These are phyloP conservation scores for Stylophora pistillata DNA, from an alignment of 64 coral and sea anemone species.

Conservation along the genomic window DNA sequence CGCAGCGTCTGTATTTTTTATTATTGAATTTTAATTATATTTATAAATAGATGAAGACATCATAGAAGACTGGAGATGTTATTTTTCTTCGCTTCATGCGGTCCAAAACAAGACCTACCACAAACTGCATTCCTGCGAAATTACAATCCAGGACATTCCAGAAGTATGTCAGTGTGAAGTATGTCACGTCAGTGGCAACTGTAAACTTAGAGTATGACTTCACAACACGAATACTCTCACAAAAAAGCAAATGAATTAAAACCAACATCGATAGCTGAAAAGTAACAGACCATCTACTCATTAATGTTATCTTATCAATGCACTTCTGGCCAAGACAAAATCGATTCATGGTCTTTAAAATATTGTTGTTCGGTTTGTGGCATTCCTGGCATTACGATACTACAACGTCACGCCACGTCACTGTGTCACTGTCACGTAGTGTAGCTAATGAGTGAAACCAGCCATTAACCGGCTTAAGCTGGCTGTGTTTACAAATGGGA, in stretches of 20 bases:
- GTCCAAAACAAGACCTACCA: neutral
- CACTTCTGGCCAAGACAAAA: neutral
- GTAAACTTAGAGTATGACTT: neutral
- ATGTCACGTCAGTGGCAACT: conserved; percentile 3
- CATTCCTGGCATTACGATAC: neutral
- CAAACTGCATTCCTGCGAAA: neutral
- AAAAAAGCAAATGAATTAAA: neutral
- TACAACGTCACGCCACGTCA: neutral
- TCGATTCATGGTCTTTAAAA: neutral
- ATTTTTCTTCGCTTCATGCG: neutral
- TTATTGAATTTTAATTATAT: conserved; percentile 8
- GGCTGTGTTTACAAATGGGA: neutral
- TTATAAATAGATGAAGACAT: conserved; percentile 43
- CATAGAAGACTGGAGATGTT: neutral
- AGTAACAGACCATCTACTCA: neutral
- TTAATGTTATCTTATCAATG: neutral
- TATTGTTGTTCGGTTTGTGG: neutral
- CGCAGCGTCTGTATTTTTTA: conserved; percentile 6
- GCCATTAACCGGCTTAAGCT: neutral
- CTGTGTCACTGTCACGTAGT: conserved; percentile 2
- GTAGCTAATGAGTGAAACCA: neutral
- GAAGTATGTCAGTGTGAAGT: neutral
- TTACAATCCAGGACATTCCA: conserved; percentile 16
- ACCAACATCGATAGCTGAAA: neutral
- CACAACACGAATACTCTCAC: neutral